These are phyloP conservation scores for Microctenopoma steveboyesi DNA, from an alignment of 2,797 vertebrate genomes.

Conservation along the genomic window DNA sequence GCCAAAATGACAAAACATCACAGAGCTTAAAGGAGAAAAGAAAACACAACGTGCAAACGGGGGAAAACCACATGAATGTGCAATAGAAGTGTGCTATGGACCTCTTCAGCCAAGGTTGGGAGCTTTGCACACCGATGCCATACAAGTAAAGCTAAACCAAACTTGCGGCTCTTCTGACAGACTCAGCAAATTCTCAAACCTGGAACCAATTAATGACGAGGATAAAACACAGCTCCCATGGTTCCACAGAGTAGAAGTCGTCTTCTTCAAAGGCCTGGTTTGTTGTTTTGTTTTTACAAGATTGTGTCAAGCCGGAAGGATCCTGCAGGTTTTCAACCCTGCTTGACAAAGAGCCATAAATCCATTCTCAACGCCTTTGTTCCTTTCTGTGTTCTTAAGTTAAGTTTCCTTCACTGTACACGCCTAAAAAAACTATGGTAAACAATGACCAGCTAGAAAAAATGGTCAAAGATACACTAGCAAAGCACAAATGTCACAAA, in stretches of 20 bases:
- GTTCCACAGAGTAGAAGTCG: constrained; percentile 59
- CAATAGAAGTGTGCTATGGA: constrained; percentile 42
- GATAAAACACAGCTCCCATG: constrained; percentile 66
- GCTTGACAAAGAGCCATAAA: constrained; percentile 48
- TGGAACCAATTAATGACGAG: constrained; percentile 75
- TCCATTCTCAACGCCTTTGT: constrained; percentile 40
- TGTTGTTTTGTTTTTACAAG: constrained; percentile 68
- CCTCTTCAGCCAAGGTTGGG: constrained; percentile 35
- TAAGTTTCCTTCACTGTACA: constrained; percentile 38
- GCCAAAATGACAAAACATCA: constrained; percentile 22
- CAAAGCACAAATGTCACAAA: constrained; percentile 30
- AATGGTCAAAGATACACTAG: constrained; percentile 25
- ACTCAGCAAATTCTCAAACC: constrained; percentile 68
- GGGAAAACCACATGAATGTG: constrained; percentile 13
- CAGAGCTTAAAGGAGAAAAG: not conserved
- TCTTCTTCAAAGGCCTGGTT: constrained; percentile 68
- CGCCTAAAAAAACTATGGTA: constrained; percentile 28
- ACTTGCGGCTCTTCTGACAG: constrained; percentile 70
- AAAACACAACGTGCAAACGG: not conserved
- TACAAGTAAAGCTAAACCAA: constrained; percentile 39
- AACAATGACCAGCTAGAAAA: constrained; percentile 39
- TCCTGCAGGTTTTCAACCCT: constrained; percentile 58
- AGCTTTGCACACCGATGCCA: constrained; percentile 30
- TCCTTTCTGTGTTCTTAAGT: constrained; percentile 38
- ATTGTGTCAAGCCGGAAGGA: constrained; percentile 46